Conservation (phyloP, 2,113 vertebrate species). For the Lycocorax pyrrhopterus region DNA sequence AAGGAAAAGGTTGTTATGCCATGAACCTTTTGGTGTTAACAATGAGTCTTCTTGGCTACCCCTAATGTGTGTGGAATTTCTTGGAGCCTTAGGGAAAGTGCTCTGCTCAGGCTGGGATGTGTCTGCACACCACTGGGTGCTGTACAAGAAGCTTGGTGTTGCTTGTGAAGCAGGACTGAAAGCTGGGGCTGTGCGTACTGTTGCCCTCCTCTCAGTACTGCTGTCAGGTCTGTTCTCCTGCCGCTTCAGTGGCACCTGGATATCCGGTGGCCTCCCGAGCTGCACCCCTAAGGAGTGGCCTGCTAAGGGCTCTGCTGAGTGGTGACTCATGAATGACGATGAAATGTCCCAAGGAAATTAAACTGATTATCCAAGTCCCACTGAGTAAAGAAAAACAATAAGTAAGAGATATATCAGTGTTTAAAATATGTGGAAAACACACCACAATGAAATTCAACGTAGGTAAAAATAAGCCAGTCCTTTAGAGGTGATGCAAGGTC, state of each 20-base stretch:
- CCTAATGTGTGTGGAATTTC: background rate
- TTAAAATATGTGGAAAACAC: constrained; percentile 8
- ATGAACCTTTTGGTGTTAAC: background rate
- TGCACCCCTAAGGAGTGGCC: background rate
- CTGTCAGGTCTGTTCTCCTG: background rate
- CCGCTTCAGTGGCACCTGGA: background rate
- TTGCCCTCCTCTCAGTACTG: background rate
- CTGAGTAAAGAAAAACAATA: background rate
- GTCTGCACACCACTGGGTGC: background rate
- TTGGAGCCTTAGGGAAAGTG: background rate
- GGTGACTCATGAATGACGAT: background rate
- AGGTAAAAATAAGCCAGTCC: constrained; percentile 24
- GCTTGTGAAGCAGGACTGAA: background rate
- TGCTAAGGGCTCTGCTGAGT: background rate
- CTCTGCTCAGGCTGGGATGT: background rate
- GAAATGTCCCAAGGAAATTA: background rate
- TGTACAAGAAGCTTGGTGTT: background rate
- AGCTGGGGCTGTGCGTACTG: background rate
- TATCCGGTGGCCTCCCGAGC: background rate
- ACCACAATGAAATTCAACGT: background rate
- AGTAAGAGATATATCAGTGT: background rate
- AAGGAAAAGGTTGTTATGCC: background rate
- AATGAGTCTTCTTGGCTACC: background rate
- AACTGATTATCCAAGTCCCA: background rate
- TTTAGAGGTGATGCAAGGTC: constrained; percentile 40